Conservation (phyloP, 2,797 vertebrate genomes). For the Luscinia luscinia region DNA sequence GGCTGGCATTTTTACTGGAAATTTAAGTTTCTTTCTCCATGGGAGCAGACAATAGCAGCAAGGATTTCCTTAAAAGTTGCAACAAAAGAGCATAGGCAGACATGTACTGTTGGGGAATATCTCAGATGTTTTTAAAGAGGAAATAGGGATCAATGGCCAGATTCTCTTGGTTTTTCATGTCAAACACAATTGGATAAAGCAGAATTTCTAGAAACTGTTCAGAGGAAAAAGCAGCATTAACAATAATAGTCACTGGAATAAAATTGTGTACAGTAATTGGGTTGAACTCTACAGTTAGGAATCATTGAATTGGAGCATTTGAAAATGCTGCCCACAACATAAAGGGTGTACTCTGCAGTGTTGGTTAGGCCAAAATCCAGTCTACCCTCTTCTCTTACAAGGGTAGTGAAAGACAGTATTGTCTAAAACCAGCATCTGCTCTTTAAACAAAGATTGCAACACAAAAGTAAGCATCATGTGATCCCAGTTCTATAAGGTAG, state of each 20-base stretch:
- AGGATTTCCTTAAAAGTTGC: not conserved
- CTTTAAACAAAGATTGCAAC: not conserved
- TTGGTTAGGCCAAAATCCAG: not conserved
- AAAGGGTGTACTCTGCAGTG: not conserved
- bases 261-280: not conserved
- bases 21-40: not conserved
- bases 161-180: not conserved
- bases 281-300: not conserved
- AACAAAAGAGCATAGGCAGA: not conserved
- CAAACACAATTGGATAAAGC: not conserved
- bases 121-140: not conserved
- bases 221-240: not conserved
- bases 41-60: not conserved
- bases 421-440: not conserved
- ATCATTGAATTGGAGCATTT: not conserved
- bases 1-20: not conserved
- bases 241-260: not conserved
- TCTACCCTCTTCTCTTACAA: not conserved
- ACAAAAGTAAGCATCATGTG: not conserved
- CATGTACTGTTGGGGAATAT: not conserved
- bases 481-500: not conserved
- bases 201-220: not conserved
- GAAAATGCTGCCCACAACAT: not conserved
- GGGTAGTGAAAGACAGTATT: not conserved
- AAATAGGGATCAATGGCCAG: not conserved